A percentile compares a stretch with the other conserved stretches of the same genome.
These are phyloP conservation scores for Corvus hawaiiensis DNA, from an alignment of 2,113 vertebrate genomes.

Conservation along the genomic window DNA sequence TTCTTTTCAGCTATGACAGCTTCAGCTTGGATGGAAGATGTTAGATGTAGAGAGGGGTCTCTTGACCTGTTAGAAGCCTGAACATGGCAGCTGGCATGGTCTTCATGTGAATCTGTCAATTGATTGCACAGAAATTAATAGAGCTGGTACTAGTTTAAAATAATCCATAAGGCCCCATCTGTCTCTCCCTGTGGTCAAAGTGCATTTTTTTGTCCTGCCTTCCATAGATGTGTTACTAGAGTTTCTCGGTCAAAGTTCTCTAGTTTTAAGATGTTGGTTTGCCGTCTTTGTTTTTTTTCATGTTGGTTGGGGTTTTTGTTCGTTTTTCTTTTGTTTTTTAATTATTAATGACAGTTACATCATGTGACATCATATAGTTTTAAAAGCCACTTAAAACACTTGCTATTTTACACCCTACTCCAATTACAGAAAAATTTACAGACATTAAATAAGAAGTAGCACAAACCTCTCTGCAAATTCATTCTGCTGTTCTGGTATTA, in stretches of 20 bases:
- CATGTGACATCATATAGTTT: not conserved
- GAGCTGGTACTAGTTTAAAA: not conserved
- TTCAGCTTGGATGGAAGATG: constrained; percentile 2
- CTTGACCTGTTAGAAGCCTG: constrained; percentile 96
- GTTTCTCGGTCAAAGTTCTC: not conserved
- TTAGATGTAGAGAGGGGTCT: constrained; percentile 97
- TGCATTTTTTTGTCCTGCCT: not conserved
- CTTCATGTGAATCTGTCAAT: constrained; percentile 96
- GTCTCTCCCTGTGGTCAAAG: not conserved
- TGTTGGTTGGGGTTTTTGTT: not conserved
- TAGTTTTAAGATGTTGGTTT: not conserved
- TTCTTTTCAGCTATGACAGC: not conserved
- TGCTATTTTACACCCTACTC: not conserved
- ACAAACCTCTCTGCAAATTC: not conserved
- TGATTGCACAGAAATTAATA: not conserved
- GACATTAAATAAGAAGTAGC: not conserved
- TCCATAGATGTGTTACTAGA: not conserved
- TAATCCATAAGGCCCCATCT: not conserved
- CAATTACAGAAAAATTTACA: not conserved
- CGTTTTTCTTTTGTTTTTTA: not conserved
- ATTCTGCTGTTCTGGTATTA: not conserved
- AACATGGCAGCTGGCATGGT: constrained; percentile 99
- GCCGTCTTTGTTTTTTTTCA: not conserved
- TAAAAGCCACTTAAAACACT: not conserved
- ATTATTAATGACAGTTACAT: not conserved